Evolutionary conservation across 1,140 invertebrate species (phyloP), one percentile per base, ranked within the genome.

Genomic region (Aphelenchoides besseyi): DNA sequence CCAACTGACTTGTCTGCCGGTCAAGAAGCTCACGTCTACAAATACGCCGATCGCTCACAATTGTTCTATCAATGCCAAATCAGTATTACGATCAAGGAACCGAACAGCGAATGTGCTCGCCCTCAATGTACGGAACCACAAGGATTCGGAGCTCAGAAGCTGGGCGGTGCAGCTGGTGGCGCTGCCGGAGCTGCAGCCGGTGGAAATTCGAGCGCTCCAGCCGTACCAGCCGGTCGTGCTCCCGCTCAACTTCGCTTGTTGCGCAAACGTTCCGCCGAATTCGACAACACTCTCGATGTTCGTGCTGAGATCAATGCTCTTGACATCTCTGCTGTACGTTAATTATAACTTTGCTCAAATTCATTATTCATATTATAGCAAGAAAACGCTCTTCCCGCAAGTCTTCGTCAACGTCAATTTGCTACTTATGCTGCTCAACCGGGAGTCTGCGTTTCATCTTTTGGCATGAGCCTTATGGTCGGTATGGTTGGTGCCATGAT

Each of bases 21-120:
- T 32, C 83, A 83, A 67, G 81, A 84, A 70, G 82, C 82, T 72
- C 83, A 85, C 79, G 82, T 83, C 35, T 83, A 83, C 82, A 83
- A 83, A 71, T 83, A 83, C 63, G 82, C 82, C 29, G 82, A 83
- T 61, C 74, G 82, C 12, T 73, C 83, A 16, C 81, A 83, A 64
- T 73, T 83, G 32, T 83, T 85, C 80, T 83, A 83, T 69, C 82
- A 83, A 66, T 83, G 82, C 74, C 82, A 83, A 63, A 85, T 83
- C 74, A 80, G 73, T 66, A 83, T 83, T 64, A 85, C 83, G 59
- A 84, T 83, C 71, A 83, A 83, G 59, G 82, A 83, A 48, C 83
- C 82, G 30, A 69, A 79, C 61, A 74, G 72, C 48, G 79, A 83
- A 67, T 83, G 82, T 64, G 71, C 82, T 30, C 82, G 82, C 8